Evolutionary conservation across 1,140 invertebrate genomes (phyloP), one percentile per base, ranked within the genome.

Genomic region (Drosophila pachea): DNA sequence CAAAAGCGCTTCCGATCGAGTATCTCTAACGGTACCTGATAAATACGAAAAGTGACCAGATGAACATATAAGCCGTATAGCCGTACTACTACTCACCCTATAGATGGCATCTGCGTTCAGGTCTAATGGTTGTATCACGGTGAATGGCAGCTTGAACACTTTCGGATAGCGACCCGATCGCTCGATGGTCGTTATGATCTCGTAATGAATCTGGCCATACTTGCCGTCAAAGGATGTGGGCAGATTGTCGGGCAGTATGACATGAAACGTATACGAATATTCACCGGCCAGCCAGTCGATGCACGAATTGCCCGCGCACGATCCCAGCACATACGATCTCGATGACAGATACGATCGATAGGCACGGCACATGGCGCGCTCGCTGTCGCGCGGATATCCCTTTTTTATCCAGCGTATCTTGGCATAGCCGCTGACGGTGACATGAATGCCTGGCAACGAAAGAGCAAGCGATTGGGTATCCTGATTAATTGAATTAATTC

Each of bases 111-210:
- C 91, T 69, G 90, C 89, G 90, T 95, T 95, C 40, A 95, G 91
- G 90, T 95, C 94, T 56, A 94, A 91, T n/a, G 93, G 92, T 69
- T 93, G 92, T 48, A 95, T 91, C 42, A 96, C 93, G 33, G 93
- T 95, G 86, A 96, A 95, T 29, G 93, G 92, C 79, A 91, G 91
- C 90, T 94, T 94, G 48, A 91, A 91, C 74, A 94, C 93, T 76
- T 94, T 92, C 88, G 95, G 94, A 78, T 94, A 93, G 43, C 93
- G 93, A 92, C 93, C 95, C 43, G 94, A 93, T 50, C 94, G 91
- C 87, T 95, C 94, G 69, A 96, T 90, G 36, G 87, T 87, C 55
- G 88, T 94, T 89, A 94, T 94, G 8, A 94, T 90, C 73, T 92
- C 93, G 79, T 95, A 95, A 42, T 93, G 90, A 63, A 95, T 90